Conservation (phyloP, 2,797 vertebrate species). For the Tolypeutes matacus region DNA sequence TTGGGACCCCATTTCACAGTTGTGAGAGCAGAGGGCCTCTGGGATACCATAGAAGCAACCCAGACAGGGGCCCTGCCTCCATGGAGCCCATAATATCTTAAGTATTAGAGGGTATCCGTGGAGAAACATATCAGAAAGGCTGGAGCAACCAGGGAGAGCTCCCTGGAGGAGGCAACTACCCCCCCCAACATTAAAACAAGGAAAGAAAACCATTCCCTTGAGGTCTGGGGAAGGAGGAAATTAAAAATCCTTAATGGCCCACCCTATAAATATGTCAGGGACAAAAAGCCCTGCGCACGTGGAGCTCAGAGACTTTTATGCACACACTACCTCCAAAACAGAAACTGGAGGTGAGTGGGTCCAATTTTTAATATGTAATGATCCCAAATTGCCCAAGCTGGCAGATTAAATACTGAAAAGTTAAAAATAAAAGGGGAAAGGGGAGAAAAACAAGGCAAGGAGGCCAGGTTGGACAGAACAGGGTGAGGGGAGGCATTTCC, state of each 20-base stretch:
- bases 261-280: not conserved
- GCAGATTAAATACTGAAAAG: not conserved
- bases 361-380: not conserved
- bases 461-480: not conserved
- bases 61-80: too few species aligned
- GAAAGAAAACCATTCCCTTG: not conserved
- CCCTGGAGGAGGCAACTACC: not conserved
- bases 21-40: not conserved
- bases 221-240: not conserved
- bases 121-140: not conserved
- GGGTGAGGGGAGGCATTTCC: not conserved
- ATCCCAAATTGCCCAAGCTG: not conserved
- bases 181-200: not conserved
- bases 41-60: fast-evolving
- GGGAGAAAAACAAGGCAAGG: not conserved
- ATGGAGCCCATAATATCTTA: too few species aligned
- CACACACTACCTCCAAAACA: not conserved
- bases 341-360: not conserved
- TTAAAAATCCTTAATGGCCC: not conserved
- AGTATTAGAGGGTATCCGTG: not conserved
- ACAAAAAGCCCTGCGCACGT: not conserved
- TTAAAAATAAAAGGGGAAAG: not conserved
- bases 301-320: not conserved
- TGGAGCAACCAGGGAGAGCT: not conserved
- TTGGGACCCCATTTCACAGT: not conserved